Evolutionary conservation across 2,888 invertebrate species (phyloP).

Genomic region (Horisme vitalbata): DNA sequence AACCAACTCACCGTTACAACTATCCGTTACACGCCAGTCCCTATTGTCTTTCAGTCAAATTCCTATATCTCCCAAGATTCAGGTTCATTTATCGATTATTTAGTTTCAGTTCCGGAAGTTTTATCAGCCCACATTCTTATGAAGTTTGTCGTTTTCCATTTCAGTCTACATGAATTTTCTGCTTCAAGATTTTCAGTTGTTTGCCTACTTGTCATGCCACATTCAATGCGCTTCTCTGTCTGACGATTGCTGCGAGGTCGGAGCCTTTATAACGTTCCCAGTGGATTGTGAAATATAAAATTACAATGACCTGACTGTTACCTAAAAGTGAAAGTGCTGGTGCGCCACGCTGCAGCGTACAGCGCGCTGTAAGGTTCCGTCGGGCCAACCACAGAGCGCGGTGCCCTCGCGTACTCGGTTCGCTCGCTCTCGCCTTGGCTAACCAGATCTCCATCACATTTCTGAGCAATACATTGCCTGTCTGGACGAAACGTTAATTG

Average conservation of each 20-base stretch:
- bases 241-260: slow-evolving; percentile 16
- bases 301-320: slow-evolving; percentile 39
- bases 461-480: slow-evolving; percentile 18
- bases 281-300: slow-evolving; percentile 28
- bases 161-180: slow-evolving; percentile 13
- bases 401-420: slow-evolving; percentile 16
- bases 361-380: slow-evolving; percentile 16
- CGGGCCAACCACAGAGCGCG: slow-evolving; percentile 22
- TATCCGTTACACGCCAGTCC: slow-evolving; percentile 26
- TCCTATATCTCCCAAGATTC: slow-evolving; percentile 24
- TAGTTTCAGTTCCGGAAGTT: slow-evolving; percentile 39
- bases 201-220: slow-evolving; percentile 16
- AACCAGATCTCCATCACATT: slow-evolving; percentile 20
- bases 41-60: slow-evolving; percentile 27
- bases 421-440: slow-evolving; percentile 21
- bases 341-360: too few species aligned
- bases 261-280: slow-evolving; percentile 22
- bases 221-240: slow-evolving; percentile 15
- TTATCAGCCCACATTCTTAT: slow-evolving; percentile 45
- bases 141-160: slow-evolving; percentile 18
- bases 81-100: slow-evolving; percentile 22
- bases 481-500: slow-evolving; percentile 26
- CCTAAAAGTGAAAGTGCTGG: slow-evolving; percentile 44
- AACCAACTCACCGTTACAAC: slow-evolving; percentile 31
- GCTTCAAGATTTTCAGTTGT: slow-evolving; percentile 20